Percentiles rank a stretch among this genome's conserved stretches.
These are phyloP conservation scores for Parelbella ahira DNA, from an alignment of 2,888 invertebrate genomes.

Conservation along the genomic window DNA sequence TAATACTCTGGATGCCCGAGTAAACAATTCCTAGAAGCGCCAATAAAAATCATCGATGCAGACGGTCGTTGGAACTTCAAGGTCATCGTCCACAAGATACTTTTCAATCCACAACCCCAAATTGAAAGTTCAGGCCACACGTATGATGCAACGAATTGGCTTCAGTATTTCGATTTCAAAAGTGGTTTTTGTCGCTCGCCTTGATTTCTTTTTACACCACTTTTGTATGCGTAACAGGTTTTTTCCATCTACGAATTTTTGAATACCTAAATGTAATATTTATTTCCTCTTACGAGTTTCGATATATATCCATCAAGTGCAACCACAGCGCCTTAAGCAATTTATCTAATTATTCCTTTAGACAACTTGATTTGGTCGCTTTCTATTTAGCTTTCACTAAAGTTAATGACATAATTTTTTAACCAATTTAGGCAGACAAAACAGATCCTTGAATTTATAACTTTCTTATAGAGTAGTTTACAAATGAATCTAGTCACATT, in stretches of 20 bases:
- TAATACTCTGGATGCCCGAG: no score
- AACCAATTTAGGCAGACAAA: no score
- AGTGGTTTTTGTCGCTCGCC: constrained; percentile 39
- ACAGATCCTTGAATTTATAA: no score
- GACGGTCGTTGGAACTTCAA: no score
- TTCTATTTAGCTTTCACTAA: no score
- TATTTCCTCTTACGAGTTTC: constrained; percentile 7
- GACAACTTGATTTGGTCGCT: constrained; percentile 1
- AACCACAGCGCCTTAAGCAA: not conserved
- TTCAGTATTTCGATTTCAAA: constrained; percentile 38
- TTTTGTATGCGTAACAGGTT: constrained; percentile 24
- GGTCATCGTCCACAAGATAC: constrained; percentile 27
- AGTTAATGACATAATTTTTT: no score
- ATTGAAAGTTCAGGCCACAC: constrained; percentile 31
- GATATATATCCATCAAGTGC: not conserved
- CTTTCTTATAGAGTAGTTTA: no score
- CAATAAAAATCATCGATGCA: no score
- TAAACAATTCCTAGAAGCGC: no score
- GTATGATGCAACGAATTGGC: constrained; percentile 33
- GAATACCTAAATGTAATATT: not conserved
- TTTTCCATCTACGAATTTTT: constrained; percentile 8
- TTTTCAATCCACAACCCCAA: constrained; percentile 33
- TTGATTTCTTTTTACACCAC: constrained; percentile 33
- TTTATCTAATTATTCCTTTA: not conserved
- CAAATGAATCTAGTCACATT: no score